A percentile compares a stretch with the other conserved stretches of the same genome.
phyloP scores from a whole-genome alignment of 2,797 vertebrate species.

The Acrossocheilus wenchowensis region DNA sequence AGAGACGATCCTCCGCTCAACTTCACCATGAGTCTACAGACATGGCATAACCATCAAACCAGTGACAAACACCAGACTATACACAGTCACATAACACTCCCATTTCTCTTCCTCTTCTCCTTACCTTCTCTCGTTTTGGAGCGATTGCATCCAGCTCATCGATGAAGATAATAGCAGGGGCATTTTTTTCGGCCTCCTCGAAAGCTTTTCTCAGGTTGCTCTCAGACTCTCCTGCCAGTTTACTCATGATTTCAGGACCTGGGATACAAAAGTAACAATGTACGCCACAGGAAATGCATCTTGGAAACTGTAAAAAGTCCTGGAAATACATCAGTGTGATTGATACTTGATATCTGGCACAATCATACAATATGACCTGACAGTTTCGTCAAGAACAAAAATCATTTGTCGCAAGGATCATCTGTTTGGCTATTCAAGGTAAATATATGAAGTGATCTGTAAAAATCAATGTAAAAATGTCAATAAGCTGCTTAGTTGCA shows the following conservation, averaged over 20 bases:
- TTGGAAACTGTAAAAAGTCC: neutral
- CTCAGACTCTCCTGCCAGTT: conserved; percentile 70
- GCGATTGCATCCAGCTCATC: conserved; percentile 72
- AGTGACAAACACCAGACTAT: conserved; percentile 3
- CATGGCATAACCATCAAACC: neutral
- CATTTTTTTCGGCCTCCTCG: conserved; percentile 71
- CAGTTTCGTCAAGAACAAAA: neutral
- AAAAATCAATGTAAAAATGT: neutral
- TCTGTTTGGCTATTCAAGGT: neutral
- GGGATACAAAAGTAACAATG: neutral
- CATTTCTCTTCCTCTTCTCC: neutral
- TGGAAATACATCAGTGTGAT: neutral
- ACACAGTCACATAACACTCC: neutral
- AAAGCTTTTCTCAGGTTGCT: conserved; percentile 72
- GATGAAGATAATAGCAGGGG: conserved; percentile 72
- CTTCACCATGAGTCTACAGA: conserved; percentile 69
- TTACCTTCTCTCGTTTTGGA: conserved; percentile 71
- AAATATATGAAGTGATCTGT: neutral
- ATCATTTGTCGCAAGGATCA: neutral
- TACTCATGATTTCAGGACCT: conserved; percentile 74
- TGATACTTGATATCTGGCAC: neutral
- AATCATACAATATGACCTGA: neutral
- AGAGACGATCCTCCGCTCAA: conserved; percentile 69
- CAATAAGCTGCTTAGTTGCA: neutral
- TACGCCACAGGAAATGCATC: neutral